Conservation (phyloP, 2,113 vertebrate species). For the Syngnathus floridae region DNA sequence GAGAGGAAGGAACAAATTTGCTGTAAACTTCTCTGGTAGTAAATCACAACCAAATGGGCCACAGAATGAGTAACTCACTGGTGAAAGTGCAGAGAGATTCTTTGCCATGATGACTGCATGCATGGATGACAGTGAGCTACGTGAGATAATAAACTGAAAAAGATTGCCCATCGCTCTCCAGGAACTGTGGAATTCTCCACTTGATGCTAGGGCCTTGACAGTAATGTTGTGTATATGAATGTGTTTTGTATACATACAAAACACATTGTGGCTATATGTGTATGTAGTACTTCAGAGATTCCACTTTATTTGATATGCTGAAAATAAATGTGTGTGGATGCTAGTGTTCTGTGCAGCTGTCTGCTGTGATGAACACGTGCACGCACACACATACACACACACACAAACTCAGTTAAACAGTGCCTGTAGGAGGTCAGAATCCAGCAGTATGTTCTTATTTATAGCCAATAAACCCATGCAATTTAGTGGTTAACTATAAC, state of each 20-base stretch:
- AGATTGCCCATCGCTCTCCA: slow-evolving; percentile 53
- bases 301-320: slow-evolving; percentile 18
- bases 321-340: slow-evolving; percentile 24
- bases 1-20: slow-evolving; percentile 58
- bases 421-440: slow-evolving; percentile 54
- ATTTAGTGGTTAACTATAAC: slow-evolving; percentile 71
- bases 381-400: neutral
- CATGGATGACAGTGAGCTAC: slow-evolving; percentile 50
- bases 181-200: slow-evolving; percentile 43
- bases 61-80: slow-evolving; percentile 42
- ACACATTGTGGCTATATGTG: too few relatives aligned
- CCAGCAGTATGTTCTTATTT: slow-evolving; percentile 65
- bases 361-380: slow-evolving; percentile 17
- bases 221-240: neutral
- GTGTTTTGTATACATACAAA: too few relatives aligned
- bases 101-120: slow-evolving; percentile 46
- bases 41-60: slow-evolving; percentile 67
- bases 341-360: slow-evolving; percentile 17
- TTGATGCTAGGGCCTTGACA: slow-evolving; percentile 5
- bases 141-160: slow-evolving; percentile 58
- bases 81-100: slow-evolving; percentile 58
- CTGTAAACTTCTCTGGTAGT: slow-evolving; percentile 61
- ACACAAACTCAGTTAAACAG: slow-evolving; percentile 40
- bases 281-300: neutral
- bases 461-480: slow-evolving; percentile 66